Evolutionary conservation across 1,140 invertebrate species (phyloP).

Genomic region (Drosophila littoralis): DNA sequence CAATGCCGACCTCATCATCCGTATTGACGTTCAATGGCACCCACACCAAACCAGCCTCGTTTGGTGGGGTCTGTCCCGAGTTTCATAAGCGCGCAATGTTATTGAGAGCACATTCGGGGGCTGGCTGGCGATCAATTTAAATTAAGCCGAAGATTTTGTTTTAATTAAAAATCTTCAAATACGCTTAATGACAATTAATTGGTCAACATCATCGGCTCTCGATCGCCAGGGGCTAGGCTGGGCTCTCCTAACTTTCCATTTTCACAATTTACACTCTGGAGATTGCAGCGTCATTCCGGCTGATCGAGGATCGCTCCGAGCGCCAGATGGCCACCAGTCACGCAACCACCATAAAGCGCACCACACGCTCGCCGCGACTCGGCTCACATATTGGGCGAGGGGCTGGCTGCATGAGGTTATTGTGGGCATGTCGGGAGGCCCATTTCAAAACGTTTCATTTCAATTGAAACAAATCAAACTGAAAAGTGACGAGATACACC

Average conservation of each 20-base stretch:
- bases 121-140: constrained; percentile 73
- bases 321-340: constrained; percentile 72
- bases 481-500: constrained; percentile 46
- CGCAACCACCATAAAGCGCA: constrained; percentile 71
- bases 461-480: constrained; percentile 75
- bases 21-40: constrained; percentile 13
- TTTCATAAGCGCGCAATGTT: constrained; percentile 44
- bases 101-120: constrained; percentile 55
- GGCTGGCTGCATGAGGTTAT: constrained; percentile 31
- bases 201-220: constrained; percentile 66
- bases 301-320: constrained; percentile 26
- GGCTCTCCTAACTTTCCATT: constrained; percentile 28
- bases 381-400: not conserved
- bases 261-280: constrained; percentile 33
- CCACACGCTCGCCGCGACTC: constrained; percentile 10
- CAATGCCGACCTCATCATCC: constrained; percentile 41
- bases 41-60: constrained; percentile 16
- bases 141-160: constrained; percentile 80
- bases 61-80: not conserved
- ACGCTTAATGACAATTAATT: constrained; percentile 82
- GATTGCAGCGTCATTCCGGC: constrained; percentile 34
- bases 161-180: constrained; percentile 83
- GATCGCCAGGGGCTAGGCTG: constrained; percentile 29
- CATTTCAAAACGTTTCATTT: constrained; percentile 56
- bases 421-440: constrained; percentile 43